Evolutionary conservation across 2,888 invertebrate species (phyloP).

Genomic region (Lasioglossum leucozonium): DNA sequence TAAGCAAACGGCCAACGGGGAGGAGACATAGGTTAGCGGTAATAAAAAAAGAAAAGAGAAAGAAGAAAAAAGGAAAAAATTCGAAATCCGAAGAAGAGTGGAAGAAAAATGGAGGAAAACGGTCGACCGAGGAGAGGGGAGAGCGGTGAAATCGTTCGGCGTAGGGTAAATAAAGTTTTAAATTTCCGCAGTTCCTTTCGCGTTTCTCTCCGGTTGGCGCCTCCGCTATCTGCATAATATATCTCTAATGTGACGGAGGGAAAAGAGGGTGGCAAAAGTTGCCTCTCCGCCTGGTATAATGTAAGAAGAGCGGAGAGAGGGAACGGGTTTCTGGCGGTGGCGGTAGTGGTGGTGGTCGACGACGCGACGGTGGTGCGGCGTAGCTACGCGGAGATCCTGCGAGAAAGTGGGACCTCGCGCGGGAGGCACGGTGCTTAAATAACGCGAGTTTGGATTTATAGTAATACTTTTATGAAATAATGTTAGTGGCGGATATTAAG

Average conservation of each 20-base stretch:
- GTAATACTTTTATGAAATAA: slow-evolving; percentile 85
- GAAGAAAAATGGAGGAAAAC: slow-evolving; percentile 21
- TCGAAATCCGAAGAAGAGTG: not conserved
- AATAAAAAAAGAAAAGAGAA: too few species aligned
- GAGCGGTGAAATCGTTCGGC: slow-evolving; percentile 70
- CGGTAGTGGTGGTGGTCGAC: slow-evolving; percentile 9
- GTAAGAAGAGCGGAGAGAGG: slow-evolving; percentile 68
- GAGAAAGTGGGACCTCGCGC: slow-evolving; percentile 59
- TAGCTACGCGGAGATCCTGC: slow-evolving; percentile 27
- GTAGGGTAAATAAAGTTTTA: slow-evolving; percentile 82
- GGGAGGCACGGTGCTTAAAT: slow-evolving; percentile 80
- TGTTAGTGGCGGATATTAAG: slow-evolving; percentile 85
- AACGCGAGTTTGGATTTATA: slow-evolving; percentile 84
- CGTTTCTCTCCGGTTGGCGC: slow-evolving; percentile 67
- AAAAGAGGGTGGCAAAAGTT: slow-evolving; percentile 77
- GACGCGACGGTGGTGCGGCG: not conserved
- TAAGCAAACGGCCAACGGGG: not conserved
- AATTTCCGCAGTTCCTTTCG: slow-evolving; percentile 78
- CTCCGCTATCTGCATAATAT: slow-evolving; percentile 80
- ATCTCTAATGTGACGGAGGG: slow-evolving; percentile 80
- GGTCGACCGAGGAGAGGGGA: not conserved
- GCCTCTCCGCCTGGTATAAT: slow-evolving; percentile 76
- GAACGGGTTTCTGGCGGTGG: slow-evolving; percentile 26
- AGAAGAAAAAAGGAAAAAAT: slow-evolving; percentile 18
- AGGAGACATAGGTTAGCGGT: not conserved